Evolutionary conservation across 2,888 invertebrate species (phyloP).

Genomic region (Paralinhomoeus sp.): DNA sequence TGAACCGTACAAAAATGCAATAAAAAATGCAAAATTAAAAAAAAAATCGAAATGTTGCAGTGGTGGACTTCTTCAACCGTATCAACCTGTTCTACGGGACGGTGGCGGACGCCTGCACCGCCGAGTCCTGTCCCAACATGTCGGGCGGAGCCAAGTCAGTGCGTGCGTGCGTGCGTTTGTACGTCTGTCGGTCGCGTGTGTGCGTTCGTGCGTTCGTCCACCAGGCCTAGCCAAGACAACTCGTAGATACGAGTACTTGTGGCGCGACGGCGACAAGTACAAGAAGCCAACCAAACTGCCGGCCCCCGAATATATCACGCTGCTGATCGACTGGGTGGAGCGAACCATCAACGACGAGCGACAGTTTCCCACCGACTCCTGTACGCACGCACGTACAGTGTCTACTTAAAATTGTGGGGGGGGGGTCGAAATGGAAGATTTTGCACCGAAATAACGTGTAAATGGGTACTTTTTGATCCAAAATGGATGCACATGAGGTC

Average conservation of each 20-base stretch:
- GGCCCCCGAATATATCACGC: conserved; percentile 55
- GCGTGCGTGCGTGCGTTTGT: no score
- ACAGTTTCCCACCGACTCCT: conserved; percentile 56
- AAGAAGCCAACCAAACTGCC: conserved; percentile 50
- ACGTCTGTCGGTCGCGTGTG: no score
- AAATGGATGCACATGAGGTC: no score
- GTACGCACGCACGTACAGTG: no score
- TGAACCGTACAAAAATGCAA: conserved; percentile 4
- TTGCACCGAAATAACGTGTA: no score
- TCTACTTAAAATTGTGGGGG: no score
- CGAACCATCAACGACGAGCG: conserved; percentile 64
- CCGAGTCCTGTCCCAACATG: conserved; percentile 63
- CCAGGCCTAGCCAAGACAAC: no score
- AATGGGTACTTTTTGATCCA: no score
- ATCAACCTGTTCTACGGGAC: conserved; percentile 77
- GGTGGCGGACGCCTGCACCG: conserved; percentile 51
- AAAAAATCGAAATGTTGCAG: conserved; percentile 35
- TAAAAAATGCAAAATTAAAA: no score
- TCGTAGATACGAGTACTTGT: conserved; percentile 53
- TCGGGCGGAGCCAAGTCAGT: conserved; percentile 51
- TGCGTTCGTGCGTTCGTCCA: not conserved
- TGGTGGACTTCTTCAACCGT: conserved; percentile 77
- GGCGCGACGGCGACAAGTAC: conserved; percentile 56
- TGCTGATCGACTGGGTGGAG: conserved; percentile 77
- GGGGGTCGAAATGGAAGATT: no score